phyloP scores from a whole-genome alignment of 2,888 invertebrate genomes.

The Ellobium chinense region DNA sequence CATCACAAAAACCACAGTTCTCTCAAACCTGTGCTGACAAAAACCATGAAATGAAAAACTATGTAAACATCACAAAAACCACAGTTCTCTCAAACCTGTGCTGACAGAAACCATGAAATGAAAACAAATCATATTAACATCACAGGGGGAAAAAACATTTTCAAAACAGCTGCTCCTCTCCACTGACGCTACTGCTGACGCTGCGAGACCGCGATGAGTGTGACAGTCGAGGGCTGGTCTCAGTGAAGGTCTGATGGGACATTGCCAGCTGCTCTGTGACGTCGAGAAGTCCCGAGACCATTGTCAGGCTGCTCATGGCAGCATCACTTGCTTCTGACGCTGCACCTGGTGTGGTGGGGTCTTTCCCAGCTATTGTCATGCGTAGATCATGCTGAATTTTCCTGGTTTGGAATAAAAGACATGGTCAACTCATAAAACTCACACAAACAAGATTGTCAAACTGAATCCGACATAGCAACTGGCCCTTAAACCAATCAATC shows the following conservation, averaged over 20 bases:
- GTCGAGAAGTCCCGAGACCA: conserved; percentile 58
- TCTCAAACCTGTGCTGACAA: no score
- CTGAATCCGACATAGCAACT: no score
- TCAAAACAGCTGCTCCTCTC: conserved; percentile 28
- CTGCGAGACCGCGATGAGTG: conserved; percentile 31
- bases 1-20: no score
- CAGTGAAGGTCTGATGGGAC: conserved; percentile 59
- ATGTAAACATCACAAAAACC: no score
- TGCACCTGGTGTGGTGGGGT: conserved; percentile 3
- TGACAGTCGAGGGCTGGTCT: conserved; percentile 36
- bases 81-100: neutral
- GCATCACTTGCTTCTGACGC: conserved; percentile 4
- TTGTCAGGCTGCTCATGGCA: conserved; percentile 49
- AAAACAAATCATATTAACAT: neutral
- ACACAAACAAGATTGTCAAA: no score
- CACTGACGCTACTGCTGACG: conserved; percentile 44
- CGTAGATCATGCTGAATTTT: conserved; percentile 52
- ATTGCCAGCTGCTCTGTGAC: conserved; percentile 61
- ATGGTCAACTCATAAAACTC: no score
- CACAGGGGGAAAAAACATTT: neutral
- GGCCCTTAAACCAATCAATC: no score
- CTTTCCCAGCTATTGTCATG: conserved; percentile 44
- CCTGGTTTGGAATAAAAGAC: no score
- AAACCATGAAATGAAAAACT: no score
- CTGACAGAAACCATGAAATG: neutral